Conservation (phyloP, 2,888 invertebrate species). For the Drosophila prolongata region DNA sequence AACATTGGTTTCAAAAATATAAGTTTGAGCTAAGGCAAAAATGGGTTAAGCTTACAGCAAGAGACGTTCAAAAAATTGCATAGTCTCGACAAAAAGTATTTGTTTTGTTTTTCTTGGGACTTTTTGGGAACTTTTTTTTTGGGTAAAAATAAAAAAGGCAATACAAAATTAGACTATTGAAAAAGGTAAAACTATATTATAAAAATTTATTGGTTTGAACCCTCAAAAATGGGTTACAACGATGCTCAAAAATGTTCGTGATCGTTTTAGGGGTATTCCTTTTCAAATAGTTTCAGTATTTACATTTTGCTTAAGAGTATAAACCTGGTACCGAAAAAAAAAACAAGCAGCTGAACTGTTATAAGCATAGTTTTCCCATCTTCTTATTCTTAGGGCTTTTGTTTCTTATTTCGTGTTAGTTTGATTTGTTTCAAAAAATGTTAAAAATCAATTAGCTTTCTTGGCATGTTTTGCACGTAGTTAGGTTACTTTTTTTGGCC, state of each 20-base stretch:
- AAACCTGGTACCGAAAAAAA: slow-evolving; percentile 60
- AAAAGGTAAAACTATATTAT: slow-evolving; percentile 20
- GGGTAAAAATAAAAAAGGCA: slow-evolving; percentile 39
- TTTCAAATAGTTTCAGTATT: slow-evolving; percentile 21
- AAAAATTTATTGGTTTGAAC: slow-evolving; percentile 27
- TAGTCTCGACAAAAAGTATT: slow-evolving; percentile 74
- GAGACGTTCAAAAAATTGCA: slow-evolving; percentile 76
- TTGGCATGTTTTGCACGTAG: slow-evolving; percentile 49
- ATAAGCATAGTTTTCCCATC: slow-evolving; percentile 50
- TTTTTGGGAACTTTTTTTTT: slow-evolving; percentile 23
- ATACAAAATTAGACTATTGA: slow-evolving; percentile 53
- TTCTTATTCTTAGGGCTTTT: slow-evolving; percentile 19
- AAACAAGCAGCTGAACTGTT: slow-evolving; percentile 47
- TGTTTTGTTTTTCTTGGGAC: slow-evolving; percentile 1
- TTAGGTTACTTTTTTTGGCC: slow-evolving; percentile 50
- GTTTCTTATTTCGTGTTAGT: slow-evolving; percentile 47
- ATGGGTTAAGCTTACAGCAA: slow-evolving; percentile 31
- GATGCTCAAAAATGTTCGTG: slow-evolving; percentile 85
- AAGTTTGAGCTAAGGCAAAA: slow-evolving; percentile 21
- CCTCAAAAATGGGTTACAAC: slow-evolving; percentile 77
- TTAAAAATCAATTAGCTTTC: slow-evolving; percentile 79
- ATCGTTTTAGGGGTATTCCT: slow-evolving; percentile 69
- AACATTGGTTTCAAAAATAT: slow-evolving; percentile 31
- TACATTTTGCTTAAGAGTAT: slow-evolving; percentile 58
- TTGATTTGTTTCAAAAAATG: slow-evolving; percentile 78